These are phyloP conservation scores for Diplogasteroides magnus DNA, from an alignment of 1,140 invertebrate species.

Conservation along the genomic window DNA sequence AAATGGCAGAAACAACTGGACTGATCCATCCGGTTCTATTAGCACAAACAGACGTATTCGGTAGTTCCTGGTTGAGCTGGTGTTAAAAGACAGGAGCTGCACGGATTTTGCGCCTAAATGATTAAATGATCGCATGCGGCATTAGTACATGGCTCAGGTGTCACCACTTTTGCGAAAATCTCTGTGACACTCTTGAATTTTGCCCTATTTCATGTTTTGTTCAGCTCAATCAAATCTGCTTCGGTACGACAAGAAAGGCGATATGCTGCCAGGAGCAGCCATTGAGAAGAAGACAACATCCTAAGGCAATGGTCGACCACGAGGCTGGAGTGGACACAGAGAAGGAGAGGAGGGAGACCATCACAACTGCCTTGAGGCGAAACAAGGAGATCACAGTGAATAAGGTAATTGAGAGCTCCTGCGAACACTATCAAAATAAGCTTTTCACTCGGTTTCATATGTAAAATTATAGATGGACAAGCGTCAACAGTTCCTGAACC, in stretches of 20 bases:
- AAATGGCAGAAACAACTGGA: too few species aligned
- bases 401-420: background rate
- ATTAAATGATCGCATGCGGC: too few species aligned
- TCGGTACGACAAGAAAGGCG: background rate
- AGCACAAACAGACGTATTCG: too few species aligned
- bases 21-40: too few species aligned
- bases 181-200: background rate
- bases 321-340: background rate
- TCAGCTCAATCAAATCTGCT: conserved; percentile 15
- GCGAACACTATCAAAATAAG: background rate
- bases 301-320: background rate
- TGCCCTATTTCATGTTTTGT: conserved; percentile 1
- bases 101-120: too few species aligned
- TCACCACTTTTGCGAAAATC: too few species aligned
- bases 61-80: too few species aligned
- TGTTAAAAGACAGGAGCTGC: too few species aligned
- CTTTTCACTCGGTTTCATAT: too few species aligned
- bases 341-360: background rate
- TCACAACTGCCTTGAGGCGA: too few species aligned
- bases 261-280: conserved; percentile 14
- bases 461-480: background rate
- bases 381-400: background rate
- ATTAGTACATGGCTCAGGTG: too few species aligned
- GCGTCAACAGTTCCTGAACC: background rate
- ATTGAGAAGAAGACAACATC: background rate